Percentiles rank a stretch among this genome's conserved stretches.
phyloP scores from a whole-genome alignment of 2,888 invertebrate genomes.

The Ashinkailepas kermadecensis region DNA sequence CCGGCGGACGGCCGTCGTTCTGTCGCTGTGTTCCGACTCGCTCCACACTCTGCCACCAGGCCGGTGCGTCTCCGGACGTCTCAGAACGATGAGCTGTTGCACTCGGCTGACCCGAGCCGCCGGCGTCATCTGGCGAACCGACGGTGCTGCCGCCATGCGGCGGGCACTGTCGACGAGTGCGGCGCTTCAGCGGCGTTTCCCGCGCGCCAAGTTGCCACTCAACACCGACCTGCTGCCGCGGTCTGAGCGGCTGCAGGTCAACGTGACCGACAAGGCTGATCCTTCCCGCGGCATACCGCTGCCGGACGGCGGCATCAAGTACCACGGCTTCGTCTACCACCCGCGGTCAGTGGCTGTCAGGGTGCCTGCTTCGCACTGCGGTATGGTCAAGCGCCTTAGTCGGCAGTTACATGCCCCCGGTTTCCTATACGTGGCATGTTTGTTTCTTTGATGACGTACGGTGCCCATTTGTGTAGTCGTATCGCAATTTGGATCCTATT shows the following conservation, averaged over 20 bases:
- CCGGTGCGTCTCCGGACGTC: too few relatives aligned
- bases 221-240: background rate
- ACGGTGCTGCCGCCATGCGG: background rate
- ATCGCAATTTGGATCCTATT: too few relatives aligned
- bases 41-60: too few relatives aligned
- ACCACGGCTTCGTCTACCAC: conserved; percentile 10
- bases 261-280: background rate
- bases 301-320: conserved; percentile 1
- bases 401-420: too few relatives aligned
- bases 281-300: background rate
- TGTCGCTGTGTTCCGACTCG: too few relatives aligned
- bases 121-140: background rate
- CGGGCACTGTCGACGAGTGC: background rate
- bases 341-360: background rate
- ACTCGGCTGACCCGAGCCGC: background rate
- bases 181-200: conserved; percentile 2
- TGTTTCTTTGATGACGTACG: too few relatives aligned
- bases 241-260: background rate
- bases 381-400: too few relatives aligned
- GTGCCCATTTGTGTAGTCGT: too few relatives aligned
- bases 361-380: too few relatives aligned
- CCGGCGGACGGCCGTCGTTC: too few relatives aligned
- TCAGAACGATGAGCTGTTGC: too few relatives aligned
- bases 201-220: conserved; percentile 7
- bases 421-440: too few relatives aligned